Evolutionary conservation across 1,140 invertebrate genomes (phyloP), one percentile per base, ranked within the genome.

Genomic region (Micrasema longulum): DNA sequence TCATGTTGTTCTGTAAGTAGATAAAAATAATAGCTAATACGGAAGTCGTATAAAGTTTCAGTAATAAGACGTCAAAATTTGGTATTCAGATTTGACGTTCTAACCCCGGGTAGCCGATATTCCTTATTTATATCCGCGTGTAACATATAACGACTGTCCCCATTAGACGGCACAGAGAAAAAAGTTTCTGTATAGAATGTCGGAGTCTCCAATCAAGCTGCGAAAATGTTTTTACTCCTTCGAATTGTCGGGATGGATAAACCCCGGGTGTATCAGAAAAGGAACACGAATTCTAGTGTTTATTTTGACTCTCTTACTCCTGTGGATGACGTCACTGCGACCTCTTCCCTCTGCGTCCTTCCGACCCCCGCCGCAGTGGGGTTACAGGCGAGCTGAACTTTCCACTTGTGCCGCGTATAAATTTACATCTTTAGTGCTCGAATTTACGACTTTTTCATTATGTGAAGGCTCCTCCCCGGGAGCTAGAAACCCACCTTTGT

Each of bases 391-490:
- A 47, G 43, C 62, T 18, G 20, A 65, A 43, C 62, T 45, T 63
- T 35, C 23, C 55, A 60, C 57, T 43, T 43, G 18, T 52, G 23
- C 23, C 35, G 50, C 60, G 52, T 50, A 63, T 64, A 64, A 71
- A 71, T 71, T 71, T 71, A 71, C 69, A 71, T 71, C 69, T 71
- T 71, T 71, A 71, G 69, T 63, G 52, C 53, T 23, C 55, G 16
- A 63, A 71, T 63, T 71, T 71, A 60, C 67, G 52, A 31, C 45
- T 22, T 36, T 64, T 38, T 71, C 63, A 71, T 71, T 71, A 71
- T 31, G 48, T 18, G 45, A 35, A 31, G 26, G 18, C 26, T 4
- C 2, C 48, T 20, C 4, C 62, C 7, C 14, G 48, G 18, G 18
- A 3, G 3, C 3, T 31, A 31, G 7, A 7, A 45, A 45, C 12